These are phyloP conservation scores for Anguilla obscura DNA, from an alignment of 2,797 vertebrate genomes.

Conservation along the genomic window DNA sequence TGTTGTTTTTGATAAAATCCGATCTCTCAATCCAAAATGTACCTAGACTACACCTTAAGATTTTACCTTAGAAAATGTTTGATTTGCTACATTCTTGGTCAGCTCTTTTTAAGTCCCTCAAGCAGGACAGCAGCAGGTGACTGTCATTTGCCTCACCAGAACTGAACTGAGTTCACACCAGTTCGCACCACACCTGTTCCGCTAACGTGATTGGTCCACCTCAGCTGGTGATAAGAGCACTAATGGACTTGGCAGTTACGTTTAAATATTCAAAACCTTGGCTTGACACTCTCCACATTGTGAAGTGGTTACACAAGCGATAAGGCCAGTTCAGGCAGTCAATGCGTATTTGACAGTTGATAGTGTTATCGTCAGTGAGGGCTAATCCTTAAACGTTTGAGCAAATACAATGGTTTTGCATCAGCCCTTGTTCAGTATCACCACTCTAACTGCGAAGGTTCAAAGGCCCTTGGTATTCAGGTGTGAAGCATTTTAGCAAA, in stretches of 20 bases:
- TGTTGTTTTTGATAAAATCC: background rate
- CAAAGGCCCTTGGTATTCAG: background rate
- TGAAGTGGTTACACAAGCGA: background rate
- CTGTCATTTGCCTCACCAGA: background rate
- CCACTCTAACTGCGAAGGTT: background rate
- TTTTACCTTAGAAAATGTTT: background rate
- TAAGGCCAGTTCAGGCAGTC: background rate
- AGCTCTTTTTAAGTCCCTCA: background rate
- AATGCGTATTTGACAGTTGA: background rate
- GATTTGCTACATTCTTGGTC: background rate
- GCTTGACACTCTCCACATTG: background rate
- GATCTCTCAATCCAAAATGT: background rate
- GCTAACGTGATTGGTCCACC: background rate
- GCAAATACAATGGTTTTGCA: background rate
- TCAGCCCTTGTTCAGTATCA: background rate
- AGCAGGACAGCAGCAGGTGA: background rate
- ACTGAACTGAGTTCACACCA: background rate
- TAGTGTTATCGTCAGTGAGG: background rate
- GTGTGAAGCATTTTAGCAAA: background rate
- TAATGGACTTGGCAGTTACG: background rate
- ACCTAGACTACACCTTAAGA: background rate
- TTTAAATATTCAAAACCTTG: constrained; percentile 12
- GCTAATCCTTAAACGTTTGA: background rate
- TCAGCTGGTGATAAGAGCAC: background rate
- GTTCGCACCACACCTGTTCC: background rate